Evolutionary conservation across 1,140 invertebrate species (phyloP), one percentile per base, ranked within the genome.

Genomic region (Geopemphigus sp.): DNA sequence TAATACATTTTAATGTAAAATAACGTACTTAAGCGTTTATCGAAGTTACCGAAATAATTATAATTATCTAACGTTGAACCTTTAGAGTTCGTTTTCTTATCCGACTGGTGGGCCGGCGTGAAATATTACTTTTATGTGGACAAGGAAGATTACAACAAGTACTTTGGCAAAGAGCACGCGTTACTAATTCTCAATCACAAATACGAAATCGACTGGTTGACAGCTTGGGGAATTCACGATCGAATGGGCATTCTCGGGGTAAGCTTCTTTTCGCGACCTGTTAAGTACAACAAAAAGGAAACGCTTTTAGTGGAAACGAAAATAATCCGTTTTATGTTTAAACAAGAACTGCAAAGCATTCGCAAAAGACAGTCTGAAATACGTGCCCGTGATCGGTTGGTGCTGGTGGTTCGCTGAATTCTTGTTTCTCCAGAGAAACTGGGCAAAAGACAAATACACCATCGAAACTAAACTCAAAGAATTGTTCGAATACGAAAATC

Each of bases 191-290:
- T 98, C 93, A 98, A 98, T 86, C 96, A 98, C 84, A 91, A 90
- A 73, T 98, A 95, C 86, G 96, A 98, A 88, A 91, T 97, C 78
- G 97, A 98, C 85, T 98, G 96, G 95, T 86, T 97, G 0, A 90
- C 94, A 83, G 94, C 94, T 57, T 96, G 94, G 94, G 89, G 95
- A 82, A 89, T 94, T 81, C 92, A 91, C 84, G 94, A 96, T 82
- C 89, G 92, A 83, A 86, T 92, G 82, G 84, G 87, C 83, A 88
- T 94, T 76, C 87, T 97, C 81, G 94, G 94, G 72, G 93, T 94
- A 88, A 90, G 90, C 11, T 26, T 50, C 0, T 45, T 64, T 63
- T 39, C 15, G 10, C 54, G 11, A 50, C 5, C 12, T 50, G 14
- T 50, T 12, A 50, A 8, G 5, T 50, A 50, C 8, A 12, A 50